Conservation (phyloP, 2,797 vertebrate species). For the Enteromius thamalakanensis region DNA sequence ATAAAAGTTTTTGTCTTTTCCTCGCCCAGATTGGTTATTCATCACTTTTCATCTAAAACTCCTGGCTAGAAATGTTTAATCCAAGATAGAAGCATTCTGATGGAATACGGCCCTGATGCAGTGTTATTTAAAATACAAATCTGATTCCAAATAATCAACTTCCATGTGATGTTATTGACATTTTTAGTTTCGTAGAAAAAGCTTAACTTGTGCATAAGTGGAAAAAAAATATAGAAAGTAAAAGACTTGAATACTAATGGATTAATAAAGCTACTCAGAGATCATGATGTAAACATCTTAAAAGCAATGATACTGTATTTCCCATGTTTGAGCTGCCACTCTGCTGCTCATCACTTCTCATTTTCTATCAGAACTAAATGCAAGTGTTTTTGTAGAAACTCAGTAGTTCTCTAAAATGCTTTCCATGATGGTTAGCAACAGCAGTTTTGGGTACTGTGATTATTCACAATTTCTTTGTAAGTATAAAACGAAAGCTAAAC, state of each 20-base stretch:
- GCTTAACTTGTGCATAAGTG: not conserved
- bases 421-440: not conserved
- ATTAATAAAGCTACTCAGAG: not conserved
- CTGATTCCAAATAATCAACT: not conserved
- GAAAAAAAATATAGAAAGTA: not conserved
- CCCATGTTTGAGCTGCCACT: not conserved
- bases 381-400: not conserved
- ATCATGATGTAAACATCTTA: not conserved
- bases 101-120: not conserved
- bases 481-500: not conserved
- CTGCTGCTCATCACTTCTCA: not conserved
- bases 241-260: not conserved
- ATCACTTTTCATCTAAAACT: no score
- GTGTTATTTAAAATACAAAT: not conserved
- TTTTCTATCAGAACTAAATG: constrained; percentile 4
- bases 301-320: not conserved
- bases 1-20: no score
- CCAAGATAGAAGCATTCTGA: no score
- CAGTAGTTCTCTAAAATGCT: not conserved
- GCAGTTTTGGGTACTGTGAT: not conserved
- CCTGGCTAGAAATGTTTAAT: no score
- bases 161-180: not conserved
- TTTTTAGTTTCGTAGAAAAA: not conserved
- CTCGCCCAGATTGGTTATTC: no score
- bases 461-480: not conserved